phyloP scores from a whole-genome alignment of 1,140 invertebrate genomes.

The Penaeus vannamei region DNA sequence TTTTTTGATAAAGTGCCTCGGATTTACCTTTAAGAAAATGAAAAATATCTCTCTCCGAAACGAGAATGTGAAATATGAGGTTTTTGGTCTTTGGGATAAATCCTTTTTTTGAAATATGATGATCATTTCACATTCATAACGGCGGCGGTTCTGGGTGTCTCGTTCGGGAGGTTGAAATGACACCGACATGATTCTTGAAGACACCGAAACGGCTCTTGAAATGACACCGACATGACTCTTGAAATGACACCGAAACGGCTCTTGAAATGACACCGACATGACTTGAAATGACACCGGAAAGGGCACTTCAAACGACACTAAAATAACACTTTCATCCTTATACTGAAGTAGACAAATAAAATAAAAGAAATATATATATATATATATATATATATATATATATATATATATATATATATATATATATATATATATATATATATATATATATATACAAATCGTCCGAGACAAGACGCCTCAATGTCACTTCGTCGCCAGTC shows the following conservation, averaged over 20 bases:
- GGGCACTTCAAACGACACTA: conserved; percentile 33
- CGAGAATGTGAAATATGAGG: not conserved
- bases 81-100: not conserved
- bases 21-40: no score
- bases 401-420: conserved; percentile 45
- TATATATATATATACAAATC: conserved; percentile 12
- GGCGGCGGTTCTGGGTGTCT: not conserved
- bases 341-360: not conserved
- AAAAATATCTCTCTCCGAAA: no score
- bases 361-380: conserved; percentile 47
- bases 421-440: conserved; percentile 61
- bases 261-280: not conserved
- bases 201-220: not conserved
- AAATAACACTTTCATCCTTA: conserved; percentile 14
- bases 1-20: no score
- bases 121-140: not conserved
- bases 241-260: no score
- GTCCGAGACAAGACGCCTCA: not conserved
- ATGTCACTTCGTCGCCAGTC: not conserved
- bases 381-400: conserved; percentile 58
- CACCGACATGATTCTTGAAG: no score
- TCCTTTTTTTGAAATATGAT: not conserved
- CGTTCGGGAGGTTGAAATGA: conserved; percentile 19
- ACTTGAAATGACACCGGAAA: conserved; percentile 68
- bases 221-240: no score